Evolutionary conservation across 2,888 invertebrate species (phyloP).

Genomic region (Amiota minor): DNA sequence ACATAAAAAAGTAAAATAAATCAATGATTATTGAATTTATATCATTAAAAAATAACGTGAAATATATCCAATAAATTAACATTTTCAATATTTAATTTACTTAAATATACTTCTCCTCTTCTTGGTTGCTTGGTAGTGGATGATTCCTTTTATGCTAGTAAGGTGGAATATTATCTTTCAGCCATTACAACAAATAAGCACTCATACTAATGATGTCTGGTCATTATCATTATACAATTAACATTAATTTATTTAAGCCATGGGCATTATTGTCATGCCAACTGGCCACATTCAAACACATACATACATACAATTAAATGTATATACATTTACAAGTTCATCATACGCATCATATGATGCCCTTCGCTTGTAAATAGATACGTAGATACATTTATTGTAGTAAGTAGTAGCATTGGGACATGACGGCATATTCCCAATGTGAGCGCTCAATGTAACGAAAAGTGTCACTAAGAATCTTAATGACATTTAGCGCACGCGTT

Average conservation of each 20-base stretch:
- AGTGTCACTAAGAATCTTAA: slow-evolving; percentile 8
- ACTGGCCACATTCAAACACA: neutral
- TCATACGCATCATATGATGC: neutral
- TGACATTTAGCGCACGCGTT: slow-evolving; percentile 10
- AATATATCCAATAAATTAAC: too few species aligned
- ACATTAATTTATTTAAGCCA: slow-evolving; percentile 18
- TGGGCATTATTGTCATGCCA: neutral
- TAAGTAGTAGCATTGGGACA: too few species aligned
- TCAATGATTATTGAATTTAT: too few species aligned
- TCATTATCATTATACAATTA: slow-evolving; percentile 19
- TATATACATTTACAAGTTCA: too few species aligned
- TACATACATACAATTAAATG: neutral
- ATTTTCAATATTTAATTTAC: too few species aligned
- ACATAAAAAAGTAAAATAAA: too few species aligned
- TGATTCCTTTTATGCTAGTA: neutral
- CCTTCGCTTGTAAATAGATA: neutral
- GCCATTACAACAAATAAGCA: neutral
- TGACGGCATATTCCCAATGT: neutral
- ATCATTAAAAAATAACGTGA: too few species aligned
- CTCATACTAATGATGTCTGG: neutral
- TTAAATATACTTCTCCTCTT: too few species aligned
- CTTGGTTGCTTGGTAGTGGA: too few species aligned
- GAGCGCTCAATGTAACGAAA: neutral
- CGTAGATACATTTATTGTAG: too few species aligned
- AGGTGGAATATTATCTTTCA: neutral